Conservation (phyloP, 2,797 vertebrate species). For the Steatocranus sp. region DNA sequence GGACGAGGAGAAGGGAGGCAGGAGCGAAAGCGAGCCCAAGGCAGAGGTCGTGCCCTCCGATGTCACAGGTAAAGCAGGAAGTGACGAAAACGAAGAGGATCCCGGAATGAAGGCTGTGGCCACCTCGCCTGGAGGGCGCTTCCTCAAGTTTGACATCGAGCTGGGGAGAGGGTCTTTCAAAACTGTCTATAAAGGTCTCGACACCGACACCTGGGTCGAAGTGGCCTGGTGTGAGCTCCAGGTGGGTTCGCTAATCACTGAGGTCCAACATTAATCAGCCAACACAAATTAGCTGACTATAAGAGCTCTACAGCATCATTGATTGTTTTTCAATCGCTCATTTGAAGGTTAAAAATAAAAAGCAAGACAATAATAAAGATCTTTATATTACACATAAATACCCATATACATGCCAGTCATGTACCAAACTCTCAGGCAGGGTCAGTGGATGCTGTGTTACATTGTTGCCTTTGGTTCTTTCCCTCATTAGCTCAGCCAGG, state of each 20-base stretch:
- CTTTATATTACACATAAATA: background rate
- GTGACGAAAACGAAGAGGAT: slow-evolving; percentile 91
- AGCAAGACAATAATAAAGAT: background rate
- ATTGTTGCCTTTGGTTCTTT: background rate
- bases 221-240: slow-evolving; percentile 99
- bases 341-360: background rate
- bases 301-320: too few species aligned
- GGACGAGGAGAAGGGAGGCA: slow-evolving; percentile 48
- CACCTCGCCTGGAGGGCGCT: slow-evolving; percentile 92
- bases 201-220: slow-evolving; percentile 98
- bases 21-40: slow-evolving; percentile 59
- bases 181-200: slow-evolving; percentile 96
- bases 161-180: slow-evolving; percentile 97
- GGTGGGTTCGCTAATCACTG: slow-evolving; percentile 72
- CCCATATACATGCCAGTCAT: background rate
- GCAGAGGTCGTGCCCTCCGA: slow-evolving; percentile 55
- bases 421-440: background rate
- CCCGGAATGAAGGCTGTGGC: slow-evolving; percentile 95
- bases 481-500: background rate
- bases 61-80: slow-evolving; percentile 71
- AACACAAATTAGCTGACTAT: background rate
- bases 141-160: slow-evolving; percentile 98
- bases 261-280: background rate
- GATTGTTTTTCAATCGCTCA: background rate
- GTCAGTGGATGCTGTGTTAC: background rate